Conservation (phyloP, 2,113 vertebrate genomes). For the Rhinolophus ferrumequinum region DNA sequence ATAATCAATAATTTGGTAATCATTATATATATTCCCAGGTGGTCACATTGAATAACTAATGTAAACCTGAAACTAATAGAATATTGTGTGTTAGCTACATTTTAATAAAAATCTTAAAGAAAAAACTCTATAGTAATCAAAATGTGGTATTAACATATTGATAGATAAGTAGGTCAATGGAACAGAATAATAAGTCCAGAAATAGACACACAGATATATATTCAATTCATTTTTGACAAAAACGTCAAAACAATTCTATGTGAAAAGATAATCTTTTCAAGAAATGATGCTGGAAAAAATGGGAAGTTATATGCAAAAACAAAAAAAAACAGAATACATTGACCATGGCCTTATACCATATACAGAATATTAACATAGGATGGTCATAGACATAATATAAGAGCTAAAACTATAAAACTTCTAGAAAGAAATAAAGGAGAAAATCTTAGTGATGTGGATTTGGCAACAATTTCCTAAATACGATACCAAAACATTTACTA, state of each 20-base stretch:
- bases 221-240: not conserved
- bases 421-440: not conserved
- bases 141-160: not conserved
- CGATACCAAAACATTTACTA: not conserved
- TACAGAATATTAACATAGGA: not conserved
- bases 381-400: not conserved
- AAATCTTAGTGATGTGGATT: not conserved
- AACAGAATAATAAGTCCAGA: not conserved
- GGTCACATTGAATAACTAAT: no score
- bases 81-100: no score
- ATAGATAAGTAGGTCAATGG: not conserved
- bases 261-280: conserved; percentile 27
- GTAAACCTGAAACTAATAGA: no score
- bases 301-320: not conserved
- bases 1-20: no score
- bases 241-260: not conserved
- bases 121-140: not conserved
- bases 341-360: not conserved
- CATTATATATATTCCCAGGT: no score
- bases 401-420: not conserved
- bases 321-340: not conserved
- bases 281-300: not conserved
- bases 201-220: not conserved
- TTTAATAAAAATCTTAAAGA: no score
- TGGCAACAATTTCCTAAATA: not conserved